Percentiles rank a stretch among this genome's conserved stretches.
phyloP scores from a whole-genome alignment of 2,888 invertebrate species.

The Agrenia bidenticulata region DNA sequence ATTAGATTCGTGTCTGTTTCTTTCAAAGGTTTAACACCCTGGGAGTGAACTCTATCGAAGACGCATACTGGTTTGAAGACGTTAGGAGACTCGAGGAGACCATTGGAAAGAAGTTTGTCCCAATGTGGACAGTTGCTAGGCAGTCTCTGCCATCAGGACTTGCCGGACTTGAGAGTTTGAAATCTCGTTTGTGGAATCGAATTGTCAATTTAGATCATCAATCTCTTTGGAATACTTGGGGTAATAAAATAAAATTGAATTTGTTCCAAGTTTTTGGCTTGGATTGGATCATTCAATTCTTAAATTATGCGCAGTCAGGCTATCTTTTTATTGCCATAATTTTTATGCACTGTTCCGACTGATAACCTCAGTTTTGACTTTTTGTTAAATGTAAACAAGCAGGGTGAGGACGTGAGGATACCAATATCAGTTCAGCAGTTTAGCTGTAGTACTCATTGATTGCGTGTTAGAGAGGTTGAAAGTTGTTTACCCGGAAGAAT shows the following conservation, averaged over 20 bases:
- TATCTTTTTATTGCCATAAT: too few species aligned
- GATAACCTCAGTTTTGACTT: not conserved
- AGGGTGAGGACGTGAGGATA: too few species aligned
- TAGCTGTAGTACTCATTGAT: too few species aligned
- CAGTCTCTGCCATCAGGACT: constrained; percentile 76
- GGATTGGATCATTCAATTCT: too few species aligned
- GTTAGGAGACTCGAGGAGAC: constrained; percentile 67
- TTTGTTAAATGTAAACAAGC: not conserved
- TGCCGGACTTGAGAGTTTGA: constrained; percentile 73
- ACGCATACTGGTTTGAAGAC: constrained; percentile 88
- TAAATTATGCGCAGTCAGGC: too few species aligned
- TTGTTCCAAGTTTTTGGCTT: too few species aligned
- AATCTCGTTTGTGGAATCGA: constrained; percentile 83
- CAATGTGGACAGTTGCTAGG: constrained; percentile 72
- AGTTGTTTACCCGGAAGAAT: too few species aligned
- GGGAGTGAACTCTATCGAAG: constrained; percentile 82
- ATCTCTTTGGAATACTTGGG: constrained; percentile 53
- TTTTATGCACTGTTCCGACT: not conserved
- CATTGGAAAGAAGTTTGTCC: constrained; percentile 74
- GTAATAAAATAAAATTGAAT: too few species aligned
- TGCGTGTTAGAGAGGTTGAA: too few species aligned
- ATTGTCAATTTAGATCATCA: constrained; percentile 63
- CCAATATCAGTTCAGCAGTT: too few species aligned
- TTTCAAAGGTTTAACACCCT: constrained; percentile 57
- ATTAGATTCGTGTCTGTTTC: too few species aligned